Base-by-base conservation (phyloP, 2,797 vertebrate species). In the Paratrypauchen microcephalus region DNA sequence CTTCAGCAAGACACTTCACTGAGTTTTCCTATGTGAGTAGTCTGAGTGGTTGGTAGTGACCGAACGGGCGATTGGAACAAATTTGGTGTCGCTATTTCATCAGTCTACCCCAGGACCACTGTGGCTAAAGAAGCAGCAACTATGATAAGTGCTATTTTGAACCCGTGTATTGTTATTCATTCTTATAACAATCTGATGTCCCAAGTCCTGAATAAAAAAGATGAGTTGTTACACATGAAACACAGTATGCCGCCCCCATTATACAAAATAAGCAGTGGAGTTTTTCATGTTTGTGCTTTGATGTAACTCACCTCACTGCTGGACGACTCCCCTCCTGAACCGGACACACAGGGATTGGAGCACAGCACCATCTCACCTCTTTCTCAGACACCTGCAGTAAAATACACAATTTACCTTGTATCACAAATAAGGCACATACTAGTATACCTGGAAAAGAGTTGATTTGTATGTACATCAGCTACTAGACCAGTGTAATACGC, bases 351-450 rank as follows among this genome's bases (percentile, higher is more conserved):
- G 86, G 93, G 83, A 77, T 95, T 95, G 54, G 94, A 90, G 89
- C 93, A 95, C 60, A 95, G 91, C 84, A 92, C 95, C 97, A 98
- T 98, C 87, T 79, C 71, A 84, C 84, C 95, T 94, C 88, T 19
- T 58, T 50, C 71, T 72, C 1, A 73, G 56, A 71, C 76, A 80
- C 83, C 86, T 88, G 41, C 71, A 59, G 52, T 32, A 45, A 54
- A 78, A 9, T 81, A 0, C 56, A 55, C 73, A 16, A 81, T 1
- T 19, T 41, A 77, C 15, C 59, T 11, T 12, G 32, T 54, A 1
- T 48, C 8, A 39, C 48, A 1, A 45, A 21, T 24, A 18, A 69
- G 5, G 18, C 36, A 58, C 41, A 48, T 64, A 50, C 30, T 32
- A 7, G 30, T 32, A 32, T 48, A 61, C 18, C n/a, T 39, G 41